phyloP scores from a whole-genome alignment of 2,113 vertebrate species.

The Willisornis vidua region DNA sequence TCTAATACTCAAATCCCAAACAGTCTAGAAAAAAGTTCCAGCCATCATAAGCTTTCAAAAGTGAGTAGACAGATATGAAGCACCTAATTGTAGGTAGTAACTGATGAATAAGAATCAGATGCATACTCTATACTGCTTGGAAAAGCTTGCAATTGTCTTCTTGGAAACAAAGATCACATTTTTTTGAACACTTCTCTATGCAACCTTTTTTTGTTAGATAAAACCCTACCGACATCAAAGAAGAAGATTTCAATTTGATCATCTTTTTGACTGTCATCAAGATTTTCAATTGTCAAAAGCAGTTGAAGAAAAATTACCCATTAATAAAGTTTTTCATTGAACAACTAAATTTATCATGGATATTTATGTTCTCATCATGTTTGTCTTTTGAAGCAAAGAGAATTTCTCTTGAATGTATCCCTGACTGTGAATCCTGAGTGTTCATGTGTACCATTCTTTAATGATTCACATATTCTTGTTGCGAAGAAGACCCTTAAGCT shows the following conservation, averaged over 20 bases:
- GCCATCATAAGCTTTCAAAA: not conserved
- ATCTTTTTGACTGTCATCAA: not conserved
- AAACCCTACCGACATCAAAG: not conserved
- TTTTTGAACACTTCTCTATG: not conserved
- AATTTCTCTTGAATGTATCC: not conserved
- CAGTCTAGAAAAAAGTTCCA: not conserved
- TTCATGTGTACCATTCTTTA: not conserved
- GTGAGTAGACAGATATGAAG: not conserved
- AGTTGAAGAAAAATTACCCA: not conserved
- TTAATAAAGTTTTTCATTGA: not conserved
- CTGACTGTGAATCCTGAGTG: not conserved
- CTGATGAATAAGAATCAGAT: not conserved
- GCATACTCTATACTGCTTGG: not conserved
- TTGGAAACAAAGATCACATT: not conserved
- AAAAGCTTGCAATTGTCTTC: not conserved
- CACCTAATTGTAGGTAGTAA: not conserved
- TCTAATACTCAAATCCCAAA: not conserved
- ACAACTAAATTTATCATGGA: not conserved
- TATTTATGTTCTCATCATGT: not conserved
- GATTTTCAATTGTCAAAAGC: not conserved
- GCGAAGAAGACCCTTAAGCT: not conserved
- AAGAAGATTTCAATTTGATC: not conserved
- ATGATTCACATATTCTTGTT: not conserved
- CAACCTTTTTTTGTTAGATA: not conserved
- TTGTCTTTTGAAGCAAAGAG: not conserved